These are phyloP conservation scores for Clinocottus analis DNA, from an alignment of 2,113 vertebrate genomes.

Conservation along the genomic window DNA sequence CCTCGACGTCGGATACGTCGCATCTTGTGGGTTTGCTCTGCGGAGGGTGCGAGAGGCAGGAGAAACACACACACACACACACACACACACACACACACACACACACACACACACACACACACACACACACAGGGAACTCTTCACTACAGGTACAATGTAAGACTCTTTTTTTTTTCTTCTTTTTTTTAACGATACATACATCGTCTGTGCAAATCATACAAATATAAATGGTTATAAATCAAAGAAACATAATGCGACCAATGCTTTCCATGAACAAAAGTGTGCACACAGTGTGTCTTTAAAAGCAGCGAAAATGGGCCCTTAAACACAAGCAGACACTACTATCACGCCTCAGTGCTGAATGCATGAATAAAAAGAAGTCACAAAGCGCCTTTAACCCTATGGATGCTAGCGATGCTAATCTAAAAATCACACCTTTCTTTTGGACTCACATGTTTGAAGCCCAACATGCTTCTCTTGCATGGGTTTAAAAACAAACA, in stretches of 20 bases:
- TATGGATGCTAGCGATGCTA: constrained; percentile 1
- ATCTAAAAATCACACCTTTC: constrained; percentile 39
- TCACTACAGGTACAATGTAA: neutral
- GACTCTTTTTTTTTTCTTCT: constrained; percentile 3
- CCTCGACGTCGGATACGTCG: no score
- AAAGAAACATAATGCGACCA: neutral
- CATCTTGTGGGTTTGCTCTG: neutral
- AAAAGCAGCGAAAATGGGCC: constrained; percentile 34
- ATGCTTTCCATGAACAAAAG: neutral
- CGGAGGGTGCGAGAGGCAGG: no score
- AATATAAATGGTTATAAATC: constrained; percentile 1
- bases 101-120: no score
- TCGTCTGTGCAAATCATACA: neutral
- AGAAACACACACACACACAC: no score
- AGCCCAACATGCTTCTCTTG: constrained; percentile 29
- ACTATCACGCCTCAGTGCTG: constrained; percentile 12
- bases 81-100: no score
- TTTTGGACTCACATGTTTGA: constrained; percentile 28
- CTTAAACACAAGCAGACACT: constrained; percentile 13
- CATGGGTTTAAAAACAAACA: constrained; percentile 17
- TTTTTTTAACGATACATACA: neutral
- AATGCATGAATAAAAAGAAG: constrained; percentile 5
- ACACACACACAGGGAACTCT: constrained; percentile 25
- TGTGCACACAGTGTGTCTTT: constrained; percentile 21
- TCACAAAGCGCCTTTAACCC: constrained; percentile 10